phyloP scores from a whole-genome alignment of 1,140 invertebrate genomes.

The Aleiodes sp. region DNA sequence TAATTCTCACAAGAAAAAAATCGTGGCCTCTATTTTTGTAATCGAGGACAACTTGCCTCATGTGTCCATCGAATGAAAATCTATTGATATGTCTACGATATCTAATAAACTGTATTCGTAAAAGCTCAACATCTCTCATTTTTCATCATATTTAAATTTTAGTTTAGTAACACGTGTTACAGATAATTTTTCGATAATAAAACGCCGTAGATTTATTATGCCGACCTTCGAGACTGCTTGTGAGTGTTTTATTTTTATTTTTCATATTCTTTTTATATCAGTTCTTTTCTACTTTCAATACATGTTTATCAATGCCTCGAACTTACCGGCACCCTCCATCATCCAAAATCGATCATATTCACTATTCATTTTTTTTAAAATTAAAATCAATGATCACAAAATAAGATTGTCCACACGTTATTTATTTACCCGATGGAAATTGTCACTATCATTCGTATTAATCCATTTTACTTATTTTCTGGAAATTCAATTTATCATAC shows the following conservation, averaged over 20 bases:
- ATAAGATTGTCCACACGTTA: neutral
- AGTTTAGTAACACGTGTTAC: neutral
- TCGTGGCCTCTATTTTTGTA: neutral
- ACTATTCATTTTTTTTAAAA: neutral
- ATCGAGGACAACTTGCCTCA: conserved; percentile 4
- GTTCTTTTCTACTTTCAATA: neutral
- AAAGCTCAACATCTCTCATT: neutral
- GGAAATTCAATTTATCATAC: neutral
- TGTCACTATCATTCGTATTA: neutral
- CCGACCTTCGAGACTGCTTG: neutral
- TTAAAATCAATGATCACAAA: neutral
- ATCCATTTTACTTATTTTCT: neutral
- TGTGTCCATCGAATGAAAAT: neutral
- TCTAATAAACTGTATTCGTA: neutral
- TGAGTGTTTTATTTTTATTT: neutral
- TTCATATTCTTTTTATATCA: neutral
- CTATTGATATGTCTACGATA: neutral
- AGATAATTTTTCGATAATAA: neutral
- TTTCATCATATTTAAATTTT: too few relatives aligned
- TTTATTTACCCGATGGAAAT: neutral
- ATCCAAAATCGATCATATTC: neutral
- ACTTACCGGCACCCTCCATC: neutral
- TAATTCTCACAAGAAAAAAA: neutral
- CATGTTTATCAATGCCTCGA: neutral
- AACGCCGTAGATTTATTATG: neutral